Evolutionary conservation across 1,140 invertebrate genomes (phyloP), one percentile per base, ranked within the genome.

Genomic region (Musca domestica): DNA sequence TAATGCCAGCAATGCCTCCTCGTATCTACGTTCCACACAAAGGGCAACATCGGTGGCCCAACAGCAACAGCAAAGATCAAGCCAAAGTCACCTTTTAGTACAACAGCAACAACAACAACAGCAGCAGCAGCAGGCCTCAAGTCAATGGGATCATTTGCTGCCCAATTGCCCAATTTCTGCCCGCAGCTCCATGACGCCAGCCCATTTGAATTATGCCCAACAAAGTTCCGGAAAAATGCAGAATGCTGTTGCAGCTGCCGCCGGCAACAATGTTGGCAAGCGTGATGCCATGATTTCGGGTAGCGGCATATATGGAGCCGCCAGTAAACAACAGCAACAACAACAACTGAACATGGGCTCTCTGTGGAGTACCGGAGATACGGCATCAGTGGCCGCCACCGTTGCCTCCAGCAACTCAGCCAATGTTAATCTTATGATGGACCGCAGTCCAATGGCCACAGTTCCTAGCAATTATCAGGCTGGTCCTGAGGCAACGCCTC

Each of bases 381-480:
- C 34, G n/a, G 15, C 22, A 15, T 41, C 34, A 14, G 27, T 54
- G 6, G 68, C 64, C 14, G 69, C 64, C 10, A 64, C 69, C 1
- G 52, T 66, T 14, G 48, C 58, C 27, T 58, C 66, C 5, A 56
- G 76, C 9, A 61, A 34, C 41, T 61, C 56, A 17, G 56, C 56
- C 56, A 61, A 61, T 61, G 15, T 61, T 68, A 61, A 30, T 61
- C 72, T 80, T 71, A 74, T 80, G 22, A 74, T 69, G 15, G 75
- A 74, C 64, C 69, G 65, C 41, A 72, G 71, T 69, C 80, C 80
- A 49, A 82, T 82, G 79, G 80, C 80, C 63, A 79, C 83, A 83
- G 74, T 84, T 83, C 73, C 78, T 84, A 78, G 81, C 81, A 75
- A 84, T 82, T 74, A 82, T 78, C 73, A 80, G 80, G 76, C 81